phyloP scores from a whole-genome alignment of 2,797 vertebrate species.

The Protosalanx chinensis region DNA sequence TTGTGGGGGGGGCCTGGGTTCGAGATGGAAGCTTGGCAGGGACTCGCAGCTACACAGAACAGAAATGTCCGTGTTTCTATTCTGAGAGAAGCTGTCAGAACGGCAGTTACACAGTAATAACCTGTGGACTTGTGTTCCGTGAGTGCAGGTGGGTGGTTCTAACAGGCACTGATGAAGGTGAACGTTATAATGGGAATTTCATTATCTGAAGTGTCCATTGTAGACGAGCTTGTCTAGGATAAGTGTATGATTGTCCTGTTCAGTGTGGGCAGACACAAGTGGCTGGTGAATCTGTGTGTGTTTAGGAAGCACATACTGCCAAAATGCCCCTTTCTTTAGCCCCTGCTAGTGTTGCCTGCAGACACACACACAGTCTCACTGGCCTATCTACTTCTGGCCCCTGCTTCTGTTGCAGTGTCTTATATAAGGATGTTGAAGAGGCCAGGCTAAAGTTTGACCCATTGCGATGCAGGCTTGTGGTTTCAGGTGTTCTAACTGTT shows the following conservation, averaged over 20 bases:
- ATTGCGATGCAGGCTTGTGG: slow-evolving; percentile 50
- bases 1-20: background rate
- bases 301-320: background rate
- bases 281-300: no score
- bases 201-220: background rate
- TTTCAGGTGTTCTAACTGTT: slow-evolving; percentile 51
- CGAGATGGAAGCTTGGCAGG: background rate
- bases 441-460: slow-evolving; percentile 60
- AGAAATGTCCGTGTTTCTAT: background rate
- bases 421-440: slow-evolving; percentile 52
- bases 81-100: background rate
- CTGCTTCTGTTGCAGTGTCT: slow-evolving; percentile 52
- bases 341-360: background rate
- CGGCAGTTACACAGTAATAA: background rate
- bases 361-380: background rate
- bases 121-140: background rate
- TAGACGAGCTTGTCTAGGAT: background rate
- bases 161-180: background rate
- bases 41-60: background rate
- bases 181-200: background rate
- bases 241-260: no score
- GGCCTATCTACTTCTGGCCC: slow-evolving; percentile 19
- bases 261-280: no score
- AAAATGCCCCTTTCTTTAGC: background rate
- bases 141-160: background rate